Base-by-base conservation (phyloP, 2,888 invertebrate genomes). In the Catonia carolina region DNA sequence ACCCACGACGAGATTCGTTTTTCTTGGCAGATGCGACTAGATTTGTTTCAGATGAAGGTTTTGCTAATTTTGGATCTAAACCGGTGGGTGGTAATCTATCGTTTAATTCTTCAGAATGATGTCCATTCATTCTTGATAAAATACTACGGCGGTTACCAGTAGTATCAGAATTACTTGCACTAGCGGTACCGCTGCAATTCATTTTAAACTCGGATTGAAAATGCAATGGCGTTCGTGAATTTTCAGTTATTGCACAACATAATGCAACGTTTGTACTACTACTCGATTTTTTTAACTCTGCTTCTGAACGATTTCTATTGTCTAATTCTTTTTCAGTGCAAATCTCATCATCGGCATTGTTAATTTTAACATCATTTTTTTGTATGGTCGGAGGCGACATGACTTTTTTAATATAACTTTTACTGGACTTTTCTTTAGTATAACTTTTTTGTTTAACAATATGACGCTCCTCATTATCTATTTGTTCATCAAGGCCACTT, bases 181-280 rank as follows among this genome's bases (percentile, higher is more conserved):
- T 27, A 8, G 5, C 8, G 27, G 5, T 27, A 27, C 27, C 8
- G 8, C 27, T 27, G 8, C 27, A 27, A 27, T 56, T 61, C 22
- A 39, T 45, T 22, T 58, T 53, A 20, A 56, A 54, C 17, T 45
- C 67, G 7, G 69, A 71, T 33, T 71, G 64, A 58, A 71, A 70
- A 61, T 71, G 72, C 2, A 72, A 69, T 1, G 73, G 73, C 4
- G 73, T 74, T 62, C 70, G 66, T 56, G 72, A 71, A 23, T 73
- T 68, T 61, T 75, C 74, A 2, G 74, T 74, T 67, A 74, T 74
- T 2, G 74, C 74, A 59, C 74, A 74, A 60, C 74, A 74, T 12
- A 74, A 59, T 18, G 64, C 60, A 12, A 66, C 65, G 60, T 66
- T 66, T 20, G 66, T 65, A 31, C 58, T 59, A 48, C 55, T 60